Evolutionary conservation across 2,113 vertebrate species (phyloP).

Genomic region (Barnardius zonarius): DNA sequence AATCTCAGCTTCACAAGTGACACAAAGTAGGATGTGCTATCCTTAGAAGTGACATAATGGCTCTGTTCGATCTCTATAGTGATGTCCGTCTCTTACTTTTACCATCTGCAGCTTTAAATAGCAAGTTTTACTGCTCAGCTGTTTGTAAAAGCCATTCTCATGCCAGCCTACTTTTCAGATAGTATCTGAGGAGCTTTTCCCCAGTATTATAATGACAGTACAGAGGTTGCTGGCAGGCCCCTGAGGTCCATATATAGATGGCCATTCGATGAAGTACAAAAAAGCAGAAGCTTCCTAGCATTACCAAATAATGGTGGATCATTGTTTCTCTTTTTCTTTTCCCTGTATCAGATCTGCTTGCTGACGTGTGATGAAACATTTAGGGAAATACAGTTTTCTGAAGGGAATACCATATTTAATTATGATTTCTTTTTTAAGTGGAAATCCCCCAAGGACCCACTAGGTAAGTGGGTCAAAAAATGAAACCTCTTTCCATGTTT

Average conservation of each 20-base stretch:
- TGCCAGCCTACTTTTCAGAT: background rate
- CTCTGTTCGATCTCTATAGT: background rate
- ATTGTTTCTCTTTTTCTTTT: background rate
- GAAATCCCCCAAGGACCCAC: background rate
- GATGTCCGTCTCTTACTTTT: background rate
- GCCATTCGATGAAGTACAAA: background rate
- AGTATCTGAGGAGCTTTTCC: background rate
- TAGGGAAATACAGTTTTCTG: conserved; percentile 2
- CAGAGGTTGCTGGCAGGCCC: background rate
- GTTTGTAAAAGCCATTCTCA: background rate
- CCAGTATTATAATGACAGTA: background rate
- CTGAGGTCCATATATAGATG: background rate
- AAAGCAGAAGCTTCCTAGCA: background rate
- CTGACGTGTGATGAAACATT: background rate
- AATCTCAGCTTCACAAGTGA: background rate
- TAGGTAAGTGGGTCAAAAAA: background rate
- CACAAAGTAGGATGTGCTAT: background rate
- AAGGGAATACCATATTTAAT: background rate
- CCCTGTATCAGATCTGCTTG: background rate
- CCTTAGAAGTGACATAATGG: background rate
- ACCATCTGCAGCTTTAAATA: background rate
- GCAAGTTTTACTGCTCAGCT: background rate
- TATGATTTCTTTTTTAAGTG: background rate
- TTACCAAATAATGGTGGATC: background rate
- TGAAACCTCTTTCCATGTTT: background rate